Base-by-base conservation (phyloP, 2,113 vertebrate genomes). In the Maccullochella peelii region DNA sequence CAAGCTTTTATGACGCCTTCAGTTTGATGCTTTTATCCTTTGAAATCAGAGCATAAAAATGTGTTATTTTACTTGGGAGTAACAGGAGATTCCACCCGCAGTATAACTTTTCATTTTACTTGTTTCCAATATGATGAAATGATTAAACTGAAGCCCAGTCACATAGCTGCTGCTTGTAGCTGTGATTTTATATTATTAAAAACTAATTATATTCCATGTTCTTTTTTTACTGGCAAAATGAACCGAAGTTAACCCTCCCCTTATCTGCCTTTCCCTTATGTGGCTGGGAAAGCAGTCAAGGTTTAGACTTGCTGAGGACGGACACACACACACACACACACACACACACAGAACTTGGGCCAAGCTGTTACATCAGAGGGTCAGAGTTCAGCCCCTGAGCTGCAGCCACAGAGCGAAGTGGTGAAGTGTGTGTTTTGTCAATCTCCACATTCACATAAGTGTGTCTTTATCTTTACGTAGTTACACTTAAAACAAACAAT, bases 361-460 rank as follows among this genome's bases (percentile, higher is more conserved):
- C 70, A 47, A 44, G 79, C 42, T 69, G 86, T 93, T 90, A 77
- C 87, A 91, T 86, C 87, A 91, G 65, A 2, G 42, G 83, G 84
- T 86, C 85, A 77, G 30, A 80, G 88, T 69, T 91, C 81, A 77
- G 27, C 11, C 50, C 1, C 3, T 0, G 80, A 80, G 75, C 69
- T 55, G 50, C 76, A 61, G 82, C 63, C 44, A 9, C 42, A 63
- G 2, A 38, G 44, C 23, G 0, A 36, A 73, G 75, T 70, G 63
- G 3, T 76, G 0, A 73, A 85, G 84, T 86, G 85, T 77, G 81
- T 84, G 54, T 54, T 66, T 47, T 73, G 61, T 82, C 62, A 27
- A 8, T 1, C 8, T 73, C n/a, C 66, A 30, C 44, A 0, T 73
- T 77, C 61, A 38, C 33, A 38, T 25, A 55, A 71, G 73, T 82